Evolutionary conservation across 2,797 vertebrate species (phyloP), one percentile per base, ranked within the genome.

Genomic region (Cygnus olor): DNA sequence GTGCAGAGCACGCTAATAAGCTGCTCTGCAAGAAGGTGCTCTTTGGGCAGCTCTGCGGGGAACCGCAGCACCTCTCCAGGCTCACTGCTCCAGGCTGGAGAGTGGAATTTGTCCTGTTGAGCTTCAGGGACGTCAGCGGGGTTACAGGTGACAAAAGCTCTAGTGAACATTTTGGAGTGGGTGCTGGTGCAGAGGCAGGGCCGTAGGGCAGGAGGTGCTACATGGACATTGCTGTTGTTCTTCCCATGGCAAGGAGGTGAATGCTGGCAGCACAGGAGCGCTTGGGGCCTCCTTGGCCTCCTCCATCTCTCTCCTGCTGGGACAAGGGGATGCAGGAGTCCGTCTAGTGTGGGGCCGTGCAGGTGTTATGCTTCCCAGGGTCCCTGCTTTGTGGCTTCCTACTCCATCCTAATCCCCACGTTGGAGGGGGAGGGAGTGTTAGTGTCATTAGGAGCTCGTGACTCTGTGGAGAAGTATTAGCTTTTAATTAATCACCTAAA

Each of bases 401-500:
- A 57, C 86, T 91, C 60, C 89, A 80, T 66, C 34, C 88, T 97
- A 92, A 97, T 97, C 96, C 95, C 71, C 42, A 1, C 82, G 79
- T 17, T 8, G 74, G 88, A 95, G 51, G 78, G 93, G 93, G 91
- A 78, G 91, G 95, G 95, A 78, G 60, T 38, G 3, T 80, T 85
- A 12, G 86, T 68, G 90, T 94, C 9, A 0, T 81, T 28, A 71
- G 95, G 95, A 97, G 96, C 98, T 96, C 95, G 97, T 98, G 98
- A 98, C 97, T 97, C 96, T 70, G 4, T 49, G 80, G 91, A 96
- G 94, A 94, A 89, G 97, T 80, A 90, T 98, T 97, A 98, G 97
- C 96, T 60, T 94, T 91, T 97, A 93, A 97, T 98, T 98, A 98
- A 98, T 98, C 97, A 98, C 97, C 97, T 98, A 97, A 98, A 97